A percentile compares a stretch with the other conserved stretches of the same genome.
Evolutionary conservation across 2,888 invertebrate genomes (phyloP).

Genomic region (Heliconius cydno): DNA sequence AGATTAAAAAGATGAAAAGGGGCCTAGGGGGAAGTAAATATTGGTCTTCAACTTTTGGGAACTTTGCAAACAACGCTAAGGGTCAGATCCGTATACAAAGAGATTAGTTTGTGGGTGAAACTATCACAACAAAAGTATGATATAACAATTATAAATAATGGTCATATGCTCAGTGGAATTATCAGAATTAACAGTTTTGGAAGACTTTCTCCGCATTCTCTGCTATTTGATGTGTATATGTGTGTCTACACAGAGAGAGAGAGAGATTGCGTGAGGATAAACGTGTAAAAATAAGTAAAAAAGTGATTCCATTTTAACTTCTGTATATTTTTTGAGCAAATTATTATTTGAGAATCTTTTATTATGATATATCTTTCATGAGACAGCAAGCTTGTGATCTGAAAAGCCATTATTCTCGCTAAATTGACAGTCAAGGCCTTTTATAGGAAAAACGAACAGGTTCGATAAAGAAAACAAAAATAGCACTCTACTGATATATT

Average conservation of each 20-base stretch:
- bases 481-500: slow-evolving; percentile 17
- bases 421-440: slow-evolving; percentile 17
- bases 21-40: slow-evolving; percentile 38
- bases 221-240: too few relatives aligned
- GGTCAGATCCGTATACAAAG: slow-evolving; percentile 39
- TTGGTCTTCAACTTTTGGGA: slow-evolving; percentile 37
- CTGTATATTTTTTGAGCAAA: not conserved
- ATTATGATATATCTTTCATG: slow-evolving; percentile 17
- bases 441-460: slow-evolving; percentile 16
- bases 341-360: slow-evolving; percentile 8
- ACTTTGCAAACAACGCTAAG: slow-evolving; percentile 40
- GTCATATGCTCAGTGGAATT: not conserved
- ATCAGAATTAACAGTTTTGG: too few relatives aligned
- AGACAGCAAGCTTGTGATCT: slow-evolving; percentile 16
- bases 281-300: not conserved
- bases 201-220: too few relatives aligned
- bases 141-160: not conserved
- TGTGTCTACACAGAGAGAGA: too few relatives aligned
- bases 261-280: too few relatives aligned
- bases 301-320: not conserved
- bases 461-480: slow-evolving; percentile 14
- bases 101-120: slow-evolving; percentile 26
- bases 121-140: slow-evolving; percentile 4
- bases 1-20: slow-evolving; percentile 60
- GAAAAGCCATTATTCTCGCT: slow-evolving; percentile 18